These are phyloP conservation scores for Laothoe populi DNA, from an alignment of 2,888 invertebrate genomes.

Conservation along the genomic window DNA sequence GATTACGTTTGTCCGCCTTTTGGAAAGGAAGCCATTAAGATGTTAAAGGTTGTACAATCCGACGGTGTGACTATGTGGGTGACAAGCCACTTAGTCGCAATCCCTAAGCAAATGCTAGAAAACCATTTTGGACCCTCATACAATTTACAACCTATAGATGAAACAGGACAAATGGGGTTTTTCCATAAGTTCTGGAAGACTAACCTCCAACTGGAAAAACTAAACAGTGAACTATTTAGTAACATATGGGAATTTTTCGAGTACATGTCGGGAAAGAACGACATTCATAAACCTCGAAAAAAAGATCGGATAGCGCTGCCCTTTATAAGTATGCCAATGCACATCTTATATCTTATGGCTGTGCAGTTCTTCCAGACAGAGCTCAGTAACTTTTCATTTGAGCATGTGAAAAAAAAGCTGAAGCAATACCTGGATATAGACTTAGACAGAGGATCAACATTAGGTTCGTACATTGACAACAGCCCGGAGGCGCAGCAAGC, in stretches of 20 bases:
- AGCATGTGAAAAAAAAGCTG: conserved; percentile 41
- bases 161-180: conserved; percentile 42
- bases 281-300: conserved; percentile 27
- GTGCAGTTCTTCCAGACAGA: conserved; percentile 46
- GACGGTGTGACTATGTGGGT: conserved; percentile 49
- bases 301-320: conserved; percentile 40
- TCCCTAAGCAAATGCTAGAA: conserved; percentile 39
- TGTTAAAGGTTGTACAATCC: conserved; percentile 42
- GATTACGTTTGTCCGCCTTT: conserved; percentile 48
- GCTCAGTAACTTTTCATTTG: conserved; percentile 42
- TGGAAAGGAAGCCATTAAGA: conserved; percentile 44
- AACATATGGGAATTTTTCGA: conserved; percentile 45
- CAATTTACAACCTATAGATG: conserved; percentile 41
- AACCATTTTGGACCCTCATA: conserved; percentile 41
- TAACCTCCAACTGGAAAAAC: conserved; percentile 47
- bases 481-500: conserved; percentile 39
- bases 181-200: conserved; percentile 48
- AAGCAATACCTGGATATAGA: conserved; percentile 42
- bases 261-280: conserved; percentile 34
- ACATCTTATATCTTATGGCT: conserved; percentile 44
- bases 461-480: conserved; percentile 43
- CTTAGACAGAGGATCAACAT: conserved; percentile 36
- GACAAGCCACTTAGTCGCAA: conserved; percentile 44
- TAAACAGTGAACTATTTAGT: conserved; percentile 49
- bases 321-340: conserved; percentile 45